These are phyloP conservation scores for Pseudomyrmex gracilis DNA, from an alignment of 1,140 invertebrate genomes.

Conservation along the genomic window DNA sequence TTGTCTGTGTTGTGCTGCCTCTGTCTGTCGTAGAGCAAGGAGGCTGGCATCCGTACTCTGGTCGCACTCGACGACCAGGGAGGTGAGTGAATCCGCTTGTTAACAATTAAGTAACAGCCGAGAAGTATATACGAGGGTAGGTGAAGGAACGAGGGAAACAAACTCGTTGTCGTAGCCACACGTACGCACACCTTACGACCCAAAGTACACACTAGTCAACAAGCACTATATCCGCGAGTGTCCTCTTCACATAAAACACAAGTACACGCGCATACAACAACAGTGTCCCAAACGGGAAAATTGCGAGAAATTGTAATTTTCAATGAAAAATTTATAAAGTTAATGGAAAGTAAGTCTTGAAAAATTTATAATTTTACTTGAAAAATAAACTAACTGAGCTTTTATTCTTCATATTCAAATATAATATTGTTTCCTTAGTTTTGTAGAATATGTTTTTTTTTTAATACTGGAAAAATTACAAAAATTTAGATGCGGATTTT, in stretches of 20 bases:
- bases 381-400: no score
- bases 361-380: not conserved
- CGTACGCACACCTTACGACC: constrained; percentile 33
- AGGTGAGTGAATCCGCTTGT: constrained; percentile 93
- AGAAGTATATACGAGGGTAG: constrained; percentile 15
- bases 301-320: not conserved
- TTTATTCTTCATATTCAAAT: not conserved
- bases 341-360: no score
- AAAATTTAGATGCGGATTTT: not conserved
- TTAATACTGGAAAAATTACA: not conserved
- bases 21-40: constrained; percentile 97
- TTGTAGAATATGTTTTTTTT: not conserved
- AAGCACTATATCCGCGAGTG: constrained; percentile 24
- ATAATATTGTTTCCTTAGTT: not conserved
- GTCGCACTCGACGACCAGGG: constrained; percentile 99
- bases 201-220: not conserved
- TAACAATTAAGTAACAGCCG: constrained; percentile 75
- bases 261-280: constrained; percentile 8
- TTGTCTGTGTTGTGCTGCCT: constrained; percentile 89
- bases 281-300: not conserved
- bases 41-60: constrained; percentile 99
- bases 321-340: not conserved
- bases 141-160: constrained; percentile 26
- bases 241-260: not conserved
- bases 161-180: constrained; percentile 24